Evolutionary conservation across 2,888 invertebrate species (phyloP).

Genomic region (Cephus pulcher): DNA sequence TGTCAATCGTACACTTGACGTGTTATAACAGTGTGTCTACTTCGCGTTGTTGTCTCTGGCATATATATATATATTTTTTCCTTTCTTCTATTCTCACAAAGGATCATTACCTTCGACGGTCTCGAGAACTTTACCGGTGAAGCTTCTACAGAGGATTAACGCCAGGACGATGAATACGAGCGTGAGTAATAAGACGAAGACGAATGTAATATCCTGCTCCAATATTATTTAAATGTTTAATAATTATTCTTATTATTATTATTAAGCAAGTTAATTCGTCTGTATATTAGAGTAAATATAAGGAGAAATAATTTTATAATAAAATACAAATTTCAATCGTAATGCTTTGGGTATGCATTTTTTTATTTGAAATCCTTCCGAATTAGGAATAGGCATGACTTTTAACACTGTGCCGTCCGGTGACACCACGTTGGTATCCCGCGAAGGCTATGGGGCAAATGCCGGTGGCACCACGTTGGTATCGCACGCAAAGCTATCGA

Average conservation of each 20-base stretch:
- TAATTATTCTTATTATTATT: conserved; percentile 35
- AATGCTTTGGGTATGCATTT: not conserved
- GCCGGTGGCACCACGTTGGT: not conserved
- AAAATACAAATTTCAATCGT: conserved; percentile 36
- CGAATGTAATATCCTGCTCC: conserved; percentile 1
- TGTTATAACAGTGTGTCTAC: too few relatives aligned
- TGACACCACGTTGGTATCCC: not conserved
- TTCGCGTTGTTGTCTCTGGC: too few relatives aligned
- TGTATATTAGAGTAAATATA: conserved; percentile 41
- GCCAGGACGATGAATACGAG: not conserved
- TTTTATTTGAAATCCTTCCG: too few relatives aligned
- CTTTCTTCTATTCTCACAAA: too few relatives aligned
- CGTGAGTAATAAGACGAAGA: not conserved
- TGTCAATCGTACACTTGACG: too few relatives aligned
- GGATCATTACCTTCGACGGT: too few relatives aligned
- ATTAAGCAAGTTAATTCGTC: conserved; percentile 36
- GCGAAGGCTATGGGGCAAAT: too few relatives aligned
- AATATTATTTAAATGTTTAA: conserved; percentile 9
- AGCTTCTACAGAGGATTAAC: not conserved
- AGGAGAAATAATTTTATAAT: conserved; percentile 42
- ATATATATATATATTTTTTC: too few relatives aligned
- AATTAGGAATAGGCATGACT: not conserved
- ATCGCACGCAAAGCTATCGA: not conserved
- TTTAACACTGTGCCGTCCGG: not conserved
- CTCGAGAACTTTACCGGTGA: too few relatives aligned